These are phyloP conservation scores for Oasisia sp. DNA, from an alignment of 2,888 invertebrate genomes.

Conservation along the genomic window DNA sequence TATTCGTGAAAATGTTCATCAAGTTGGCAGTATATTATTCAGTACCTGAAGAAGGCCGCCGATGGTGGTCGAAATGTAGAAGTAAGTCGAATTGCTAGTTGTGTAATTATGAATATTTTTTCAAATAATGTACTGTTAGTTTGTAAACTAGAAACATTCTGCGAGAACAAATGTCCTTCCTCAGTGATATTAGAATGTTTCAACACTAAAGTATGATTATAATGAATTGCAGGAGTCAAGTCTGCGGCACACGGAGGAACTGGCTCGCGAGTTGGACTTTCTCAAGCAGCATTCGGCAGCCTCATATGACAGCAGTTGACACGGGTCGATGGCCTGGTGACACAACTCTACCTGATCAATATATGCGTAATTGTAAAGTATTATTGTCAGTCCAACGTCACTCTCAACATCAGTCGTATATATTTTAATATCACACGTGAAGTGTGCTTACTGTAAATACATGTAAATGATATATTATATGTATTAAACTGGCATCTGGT, in stretches of 20 bases:
- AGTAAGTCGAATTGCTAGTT: too few species aligned
- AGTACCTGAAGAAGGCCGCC: too few species aligned
- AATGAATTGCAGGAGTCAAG: constrained; percentile 45
- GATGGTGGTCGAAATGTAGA: too few species aligned
- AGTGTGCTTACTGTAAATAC: background rate
- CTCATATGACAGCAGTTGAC: constrained; percentile 33
- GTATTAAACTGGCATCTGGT: background rate
- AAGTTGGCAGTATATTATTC: too few species aligned
- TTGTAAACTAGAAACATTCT: too few species aligned
- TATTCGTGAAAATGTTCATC: too few species aligned
- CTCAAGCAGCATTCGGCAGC: constrained; percentile 25
- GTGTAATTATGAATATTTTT: too few species aligned
- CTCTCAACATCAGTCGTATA: background rate
- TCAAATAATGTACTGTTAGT: too few species aligned
- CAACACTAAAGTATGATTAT: background rate
- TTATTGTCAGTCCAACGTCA: background rate
- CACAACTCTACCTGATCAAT: background rate
- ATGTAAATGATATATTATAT: background rate
- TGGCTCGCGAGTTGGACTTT: constrained; percentile 45
- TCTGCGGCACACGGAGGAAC: constrained; percentile 48
- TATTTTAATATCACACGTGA: background rate
- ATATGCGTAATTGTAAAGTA: background rate
- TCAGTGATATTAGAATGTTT: too few species aligned
- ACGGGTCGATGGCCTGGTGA: background rate
- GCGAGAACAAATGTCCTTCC: too few species aligned